A percentile compares a stretch with the other conserved stretches of the same genome.
Conservation (phyloP, 2,888 invertebrate genomes). For the Drosophila neotestacea region DNA sequence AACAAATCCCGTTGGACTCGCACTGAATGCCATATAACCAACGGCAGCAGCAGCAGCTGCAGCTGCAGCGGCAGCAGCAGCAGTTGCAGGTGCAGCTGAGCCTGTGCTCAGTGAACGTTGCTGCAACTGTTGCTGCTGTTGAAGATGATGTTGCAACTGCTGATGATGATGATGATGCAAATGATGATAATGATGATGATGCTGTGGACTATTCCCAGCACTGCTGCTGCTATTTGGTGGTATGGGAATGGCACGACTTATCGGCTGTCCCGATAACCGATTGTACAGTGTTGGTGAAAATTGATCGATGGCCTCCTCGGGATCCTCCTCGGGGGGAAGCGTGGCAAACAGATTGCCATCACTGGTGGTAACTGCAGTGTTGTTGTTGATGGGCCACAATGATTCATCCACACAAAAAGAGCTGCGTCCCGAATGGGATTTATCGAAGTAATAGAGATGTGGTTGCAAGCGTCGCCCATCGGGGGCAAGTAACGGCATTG, state of each 20-base stretch:
- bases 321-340: constrained; percentile 53
- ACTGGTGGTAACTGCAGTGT: constrained; percentile 40
- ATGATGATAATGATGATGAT: constrained; percentile 39
- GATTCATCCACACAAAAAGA: constrained; percentile 80
- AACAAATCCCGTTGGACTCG: constrained; percentile 74
- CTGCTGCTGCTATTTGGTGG: constrained; percentile 76
- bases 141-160: constrained; percentile 16
- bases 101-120: constrained; percentile 49
- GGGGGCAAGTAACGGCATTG: constrained; percentile 29
- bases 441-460: constrained; percentile 72
- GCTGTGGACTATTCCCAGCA: constrained; percentile 81
- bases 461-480: constrained; percentile 55
- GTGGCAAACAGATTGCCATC: constrained; percentile 68
- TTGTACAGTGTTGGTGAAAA: constrained; percentile 81
- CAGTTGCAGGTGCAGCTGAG: constrained; percentile 29
- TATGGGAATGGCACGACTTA: constrained; percentile 80
- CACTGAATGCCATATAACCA: constrained; percentile 75
- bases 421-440: constrained; percentile 73
- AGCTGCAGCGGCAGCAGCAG: constrained; percentile 20
- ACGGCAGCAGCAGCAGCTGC: constrained; percentile 53
- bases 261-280: constrained; percentile 19
- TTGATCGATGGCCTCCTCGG: constrained; percentile 78
- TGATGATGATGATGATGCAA: constrained; percentile 12
- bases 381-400: constrained; percentile 61
- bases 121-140: constrained; percentile 1